Evolutionary conservation across 2,113 vertebrate genomes (phyloP), one percentile per base, ranked within the genome.

Genomic region (Pampusana beccarii): DNA sequence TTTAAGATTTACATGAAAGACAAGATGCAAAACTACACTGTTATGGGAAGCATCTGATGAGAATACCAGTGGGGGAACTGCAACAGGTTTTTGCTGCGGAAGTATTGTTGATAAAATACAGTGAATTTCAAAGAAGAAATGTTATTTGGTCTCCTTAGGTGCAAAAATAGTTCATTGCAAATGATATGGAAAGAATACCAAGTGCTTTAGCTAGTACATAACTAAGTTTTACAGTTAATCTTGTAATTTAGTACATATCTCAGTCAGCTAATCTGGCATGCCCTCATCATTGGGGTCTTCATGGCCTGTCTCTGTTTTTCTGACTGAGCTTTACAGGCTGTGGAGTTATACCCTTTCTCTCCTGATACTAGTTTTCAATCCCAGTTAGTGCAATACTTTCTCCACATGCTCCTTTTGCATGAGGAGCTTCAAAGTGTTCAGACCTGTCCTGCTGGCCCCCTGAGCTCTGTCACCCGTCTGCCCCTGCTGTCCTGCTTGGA

Each of bases 361-460:
- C 48, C 14, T 18, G 28, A 18, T 23, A 26, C 8, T 40, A 20
- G 8, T 83, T 88, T 88, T 80, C 42, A 38, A 0, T 67, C n/a
- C 21, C 19, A 77, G 15, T 17, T 66, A 51, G 11, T 38, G 10
- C 11, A 40, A 0, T 48, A 64, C 48, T 92, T 81, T 70, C 26
- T 44, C 5, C 42, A 42, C 1, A 0, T 34, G 3, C 6, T 71
- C 2, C 28, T 95, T 86, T 67, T 84, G 29, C 20, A 11, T 60
- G 56, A 69, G 20, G 29, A 83, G 29, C 48, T 79, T 84, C 53
- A 31, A 21, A 80, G 34, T 48, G 29, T 80, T 71, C 29, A 44
- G 24, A 48, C 2, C 4, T 1, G 0, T 54, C 38, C 19, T 1
- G 14, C 24, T 53, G 26, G 18, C 34, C 16, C n/a, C 17, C 12